Evolutionary conservation across 2,113 vertebrate species (phyloP).

Genomic region (Colossoma macropomum): DNA sequence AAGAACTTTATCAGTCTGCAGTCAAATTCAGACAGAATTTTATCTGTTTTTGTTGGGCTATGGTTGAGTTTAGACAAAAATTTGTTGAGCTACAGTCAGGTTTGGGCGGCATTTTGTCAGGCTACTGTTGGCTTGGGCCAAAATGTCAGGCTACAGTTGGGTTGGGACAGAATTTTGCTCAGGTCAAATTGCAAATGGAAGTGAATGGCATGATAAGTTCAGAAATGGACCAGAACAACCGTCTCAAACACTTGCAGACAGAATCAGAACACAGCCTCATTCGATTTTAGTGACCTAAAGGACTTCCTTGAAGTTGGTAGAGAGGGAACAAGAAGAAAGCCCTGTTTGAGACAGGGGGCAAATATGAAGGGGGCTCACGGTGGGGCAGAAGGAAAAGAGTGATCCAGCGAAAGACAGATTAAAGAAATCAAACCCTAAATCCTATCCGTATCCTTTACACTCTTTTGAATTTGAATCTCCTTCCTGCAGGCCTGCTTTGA

Average conservation of each 20-base stretch:
- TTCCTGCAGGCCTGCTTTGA: conserved; percentile 56
- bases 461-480: conserved; percentile 48
- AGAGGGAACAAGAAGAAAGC: background rate
- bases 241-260: background rate
- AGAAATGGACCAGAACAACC: background rate
- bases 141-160: background rate
- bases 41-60: no score
- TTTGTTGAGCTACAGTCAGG: background rate
- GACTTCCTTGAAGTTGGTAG: background rate
- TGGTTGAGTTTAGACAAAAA: no score
- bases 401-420: background rate
- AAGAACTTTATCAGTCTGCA: background rate
- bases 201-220: background rate
- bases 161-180: background rate
- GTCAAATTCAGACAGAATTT: background rate
- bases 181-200: background rate
- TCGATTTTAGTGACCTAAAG: background rate
- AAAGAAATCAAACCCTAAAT: conserved; percentile 6
- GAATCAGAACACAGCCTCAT: no score
- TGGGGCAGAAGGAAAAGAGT: background rate
- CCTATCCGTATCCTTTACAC: background rate
- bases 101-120: background rate
- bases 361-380: background rate
- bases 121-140: background rate
- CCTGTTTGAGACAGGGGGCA: background rate